Evolutionary conservation across 2,113 vertebrate genomes (phyloP), one percentile per base, ranked within the genome.

Genomic region (Nothobranchius furzeri): DNA sequence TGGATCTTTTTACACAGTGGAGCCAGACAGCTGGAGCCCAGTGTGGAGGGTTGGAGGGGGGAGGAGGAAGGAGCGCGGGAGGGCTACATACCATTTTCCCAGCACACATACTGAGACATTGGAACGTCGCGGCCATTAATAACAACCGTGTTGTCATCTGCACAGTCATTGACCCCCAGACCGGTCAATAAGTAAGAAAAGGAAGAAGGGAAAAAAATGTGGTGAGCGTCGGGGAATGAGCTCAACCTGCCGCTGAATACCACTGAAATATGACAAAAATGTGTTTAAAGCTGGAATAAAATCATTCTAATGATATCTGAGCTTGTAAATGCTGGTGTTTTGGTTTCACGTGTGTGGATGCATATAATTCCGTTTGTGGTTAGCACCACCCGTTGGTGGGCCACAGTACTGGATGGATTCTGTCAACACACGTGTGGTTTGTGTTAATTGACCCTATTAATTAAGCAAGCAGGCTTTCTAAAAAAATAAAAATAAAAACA

Each of bases 1-100:
- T 92, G 89, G 88, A 93, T 93, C 91, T 89, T 80, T 87, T 90
- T 83, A 82, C 87, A 91, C 84, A 78, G 30, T 87, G 91, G 60
- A 78, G 83, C 90, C 90, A 90, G 91, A 92, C 83, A 81, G 82
- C 84, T 83, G 78, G 85, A 93, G 85, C 65, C 90, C 89, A 15
- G 78, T 71, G 88, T 86, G 86, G 70, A 51, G 85, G 42, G 75
- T 55, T 86, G 77, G 76, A 78, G 77, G 76, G 79, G 14, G 81
- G 15, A 71, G 76, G 71, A 61, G 60, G 81, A 57, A 49, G 42
- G 42, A 43, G 42, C 11, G 42, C 42, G 20, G 20, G 10, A 11
- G 40, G 43, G 43, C 77, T 73, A 25, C 68, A 80, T 75, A 81
- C 81, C 79, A 49, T 85, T 84, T 90, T 88, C 86, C 85, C 86